phyloP scores from a whole-genome alignment of 2,797 vertebrate species.

The Hylomyscus alleni region DNA sequence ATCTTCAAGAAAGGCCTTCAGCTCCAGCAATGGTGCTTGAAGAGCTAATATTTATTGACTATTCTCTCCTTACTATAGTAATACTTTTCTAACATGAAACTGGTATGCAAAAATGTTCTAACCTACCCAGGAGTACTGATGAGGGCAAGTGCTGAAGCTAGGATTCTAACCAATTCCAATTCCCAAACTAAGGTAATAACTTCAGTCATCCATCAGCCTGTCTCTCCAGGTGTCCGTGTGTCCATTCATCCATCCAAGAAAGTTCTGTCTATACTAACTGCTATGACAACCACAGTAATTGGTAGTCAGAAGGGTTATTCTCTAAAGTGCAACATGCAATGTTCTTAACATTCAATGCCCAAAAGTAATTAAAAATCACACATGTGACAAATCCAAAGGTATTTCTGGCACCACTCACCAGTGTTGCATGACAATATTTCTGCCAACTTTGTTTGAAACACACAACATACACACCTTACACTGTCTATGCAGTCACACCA shows the following conservation, averaged over 20 bases:
- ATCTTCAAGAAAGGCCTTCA: neutral
- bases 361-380: neutral
- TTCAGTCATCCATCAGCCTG: neutral
- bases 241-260: neutral
- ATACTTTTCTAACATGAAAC: slow-evolving; percentile 37
- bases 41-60: neutral
- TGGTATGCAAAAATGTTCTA: neutral
- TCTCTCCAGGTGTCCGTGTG: no score
- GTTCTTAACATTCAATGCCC: neutral
- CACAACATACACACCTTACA: neutral
- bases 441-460: neutral
- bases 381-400: neutral
- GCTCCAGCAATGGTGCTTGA: neutral
- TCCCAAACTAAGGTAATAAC: neutral
- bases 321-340: neutral
- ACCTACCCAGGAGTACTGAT: neutral
- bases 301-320: neutral
- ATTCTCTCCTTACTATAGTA: neutral
- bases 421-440: neutral
- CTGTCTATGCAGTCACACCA: neutral
- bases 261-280: neutral
- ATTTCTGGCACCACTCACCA: no score
- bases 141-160: neutral
- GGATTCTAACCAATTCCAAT: neutral
- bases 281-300: neutral